Evolutionary conservation across 1,140 invertebrate genomes (phyloP).

Genomic region (Drosophila asahinai): DNA sequence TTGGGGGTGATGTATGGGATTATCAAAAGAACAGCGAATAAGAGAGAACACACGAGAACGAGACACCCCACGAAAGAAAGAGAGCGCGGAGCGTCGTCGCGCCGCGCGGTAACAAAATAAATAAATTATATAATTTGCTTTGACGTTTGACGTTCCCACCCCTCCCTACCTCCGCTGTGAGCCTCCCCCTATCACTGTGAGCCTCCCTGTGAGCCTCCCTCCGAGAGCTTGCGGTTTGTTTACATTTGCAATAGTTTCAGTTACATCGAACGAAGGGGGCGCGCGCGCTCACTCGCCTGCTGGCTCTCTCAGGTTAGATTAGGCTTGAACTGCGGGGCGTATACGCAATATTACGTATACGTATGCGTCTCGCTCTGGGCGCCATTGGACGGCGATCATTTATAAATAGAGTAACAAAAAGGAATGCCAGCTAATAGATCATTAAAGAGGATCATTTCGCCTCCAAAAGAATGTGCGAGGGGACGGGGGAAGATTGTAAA

Average conservation of each 20-base stretch:
- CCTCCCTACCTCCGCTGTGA: background rate
- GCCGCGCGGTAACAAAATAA: constrained; percentile 56
- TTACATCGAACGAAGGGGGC: constrained; percentile 27
- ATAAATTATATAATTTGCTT: constrained; percentile 79
- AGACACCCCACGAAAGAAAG: constrained; percentile 2
- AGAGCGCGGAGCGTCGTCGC: background rate
- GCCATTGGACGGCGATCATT: constrained; percentile 44
- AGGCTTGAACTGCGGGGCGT: constrained; percentile 28
- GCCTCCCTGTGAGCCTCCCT: background rate
- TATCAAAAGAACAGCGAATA: constrained; percentile 32
- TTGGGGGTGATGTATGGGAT: constrained; percentile 19
- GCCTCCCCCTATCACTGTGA: background rate
- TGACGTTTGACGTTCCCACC: constrained; percentile 42
- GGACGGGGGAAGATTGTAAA: background rate
- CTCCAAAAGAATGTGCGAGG: too few species aligned
- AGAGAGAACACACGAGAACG: constrained; percentile 12
- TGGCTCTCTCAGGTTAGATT: constrained; percentile 8
- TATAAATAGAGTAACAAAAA: constrained; percentile 57
- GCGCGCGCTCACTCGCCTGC: background rate
- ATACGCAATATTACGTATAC: constrained; percentile 69
- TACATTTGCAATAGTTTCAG: constrained; percentile 49
- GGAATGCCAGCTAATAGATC: constrained; percentile 44
- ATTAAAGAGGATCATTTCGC: constrained; percentile 29
- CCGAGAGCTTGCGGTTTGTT: constrained; percentile 38
- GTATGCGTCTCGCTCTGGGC: constrained; percentile 42